Evolutionary conservation across 1,140 invertebrate species (phyloP).

Genomic region (Mylabris phalerata): DNA sequence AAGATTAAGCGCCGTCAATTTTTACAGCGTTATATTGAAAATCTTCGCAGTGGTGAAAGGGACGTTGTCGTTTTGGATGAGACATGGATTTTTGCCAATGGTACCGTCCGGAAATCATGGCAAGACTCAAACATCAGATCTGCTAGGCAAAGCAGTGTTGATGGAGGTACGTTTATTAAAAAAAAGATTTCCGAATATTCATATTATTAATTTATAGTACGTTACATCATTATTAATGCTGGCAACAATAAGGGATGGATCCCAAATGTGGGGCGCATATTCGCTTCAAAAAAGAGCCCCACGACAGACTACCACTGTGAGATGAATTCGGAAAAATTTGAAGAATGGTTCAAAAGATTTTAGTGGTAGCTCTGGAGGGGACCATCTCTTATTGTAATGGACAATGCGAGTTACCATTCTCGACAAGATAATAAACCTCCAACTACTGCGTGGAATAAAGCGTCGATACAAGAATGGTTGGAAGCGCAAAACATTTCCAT

Average conservation of each 20-base stretch:
- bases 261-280: neutral
- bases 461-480: neutral
- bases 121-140: neutral
- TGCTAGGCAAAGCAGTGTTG: no score
- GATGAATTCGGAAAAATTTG: no score
- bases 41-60: neutral
- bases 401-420: neutral
- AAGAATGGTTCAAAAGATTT: no score
- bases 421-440: neutral
- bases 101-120: neutral
- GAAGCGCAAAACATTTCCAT: neutral
- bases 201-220: neutral
- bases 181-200: no score
- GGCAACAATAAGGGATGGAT: neutral
- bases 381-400: no score
- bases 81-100: slow-evolving; percentile 2
- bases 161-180: neutral
- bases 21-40: neutral
- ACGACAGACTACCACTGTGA: no score
- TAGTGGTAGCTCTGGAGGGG: no score
- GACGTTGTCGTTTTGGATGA: neutral
- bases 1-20: neutral
- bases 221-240: slow-evolving; percentile 2
- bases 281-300: no score
- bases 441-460: neutral